Evolutionary conservation across 2,888 invertebrate species (phyloP), one percentile per base, ranked within the genome.

Genomic region (Pachymerium ferrugineum): DNA sequence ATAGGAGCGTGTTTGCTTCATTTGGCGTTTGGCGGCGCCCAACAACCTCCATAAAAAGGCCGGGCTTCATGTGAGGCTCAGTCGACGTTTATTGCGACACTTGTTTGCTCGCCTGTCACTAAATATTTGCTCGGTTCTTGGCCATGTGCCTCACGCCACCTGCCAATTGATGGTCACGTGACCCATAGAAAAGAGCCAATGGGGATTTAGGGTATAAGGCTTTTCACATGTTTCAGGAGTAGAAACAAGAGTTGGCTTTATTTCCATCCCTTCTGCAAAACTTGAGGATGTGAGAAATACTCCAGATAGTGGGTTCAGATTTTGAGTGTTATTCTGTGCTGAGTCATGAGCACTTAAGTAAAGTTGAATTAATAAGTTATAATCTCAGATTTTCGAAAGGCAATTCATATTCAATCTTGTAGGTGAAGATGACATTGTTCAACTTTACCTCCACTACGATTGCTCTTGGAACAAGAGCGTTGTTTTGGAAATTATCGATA

Each of bases 31-130:
- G 62, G 62, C 62, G 62, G 62, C 62, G 62, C 62, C 62, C 62
- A 62, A 62, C 62, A 28, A 62, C 62, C 62, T 62, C 62, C 62
- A 62, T 62, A 62, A 62, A 62, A 62, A 62, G 62, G 62, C 22
- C 62, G 62, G 28, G 62, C 62, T 62, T 25, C 62, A 62, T 62
- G 62, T 62, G 62, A 62, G 62, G 28, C 69, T 69, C 69, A 31
- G 69, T 16, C 69, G 69, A 69, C 69, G 69, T 69, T 69, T 69
- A 69, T 69, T 69, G 69, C 69, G 33, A 69, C 69, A 69, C 69
- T 69, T 69, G 69, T 69, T 69, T 69, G 69, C 69, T 69, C 69
- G 30, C 62, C 69, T 69, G 69, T 69, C 69, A 69, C 69, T 69
- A 69, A 69, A 69, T 69, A 69, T 69, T 69, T 30, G 33, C 69